Evolutionary conservation across 1,140 invertebrate species (phyloP), one percentile per base, ranked within the genome.

Genomic region (Brachionus koreanus): DNA sequence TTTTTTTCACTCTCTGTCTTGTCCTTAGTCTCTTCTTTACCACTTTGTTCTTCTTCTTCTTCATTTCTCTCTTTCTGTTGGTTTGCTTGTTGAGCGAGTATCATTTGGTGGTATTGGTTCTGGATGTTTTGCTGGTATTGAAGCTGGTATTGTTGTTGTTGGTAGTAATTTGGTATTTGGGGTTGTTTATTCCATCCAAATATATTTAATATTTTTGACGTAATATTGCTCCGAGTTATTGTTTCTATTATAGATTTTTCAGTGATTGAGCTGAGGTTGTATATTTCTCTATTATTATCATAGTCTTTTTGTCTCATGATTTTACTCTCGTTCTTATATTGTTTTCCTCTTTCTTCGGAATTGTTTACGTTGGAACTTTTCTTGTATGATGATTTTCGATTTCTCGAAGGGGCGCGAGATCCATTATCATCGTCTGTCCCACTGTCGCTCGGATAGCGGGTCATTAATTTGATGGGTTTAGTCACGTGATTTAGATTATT

Each of bases 221-320:
- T 13, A 29, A 63, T 63, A 63, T 63, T 63, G 29, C 23, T 29
- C 9, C 1, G 13, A 33, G 57, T 19, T 29, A 63, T 63, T 25
- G 19, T 63, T 63, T 63, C 23, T 63, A 63, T 63, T 29, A 63
- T 63, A 63, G 57, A 63, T 63, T 63, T 63, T 16, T 63, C 19
- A 29, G 57, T 7, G 13, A 63, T 25, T 0, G 57, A 63, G 13
- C 57, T 63, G 23, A 63, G 19, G 29, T 63, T 63, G 57, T 63
- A 29, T 63, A 63, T 63, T 33, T 63, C 57, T 10, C 57, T 25
- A 23, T 63, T 63, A 13, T 25, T 63, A 33, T 63, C 57, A 61
- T 61, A 29, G 23, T 29, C 57, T 23, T 61, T 61, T 61, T 61
- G 57, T 61, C 57, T 61, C 5, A 16, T 61, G 16, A 61, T 23